Evolutionary conservation across 2,888 invertebrate genomes (phyloP), one percentile per base, ranked within the genome.

Genomic region (Noctua fimbriata): DNA sequence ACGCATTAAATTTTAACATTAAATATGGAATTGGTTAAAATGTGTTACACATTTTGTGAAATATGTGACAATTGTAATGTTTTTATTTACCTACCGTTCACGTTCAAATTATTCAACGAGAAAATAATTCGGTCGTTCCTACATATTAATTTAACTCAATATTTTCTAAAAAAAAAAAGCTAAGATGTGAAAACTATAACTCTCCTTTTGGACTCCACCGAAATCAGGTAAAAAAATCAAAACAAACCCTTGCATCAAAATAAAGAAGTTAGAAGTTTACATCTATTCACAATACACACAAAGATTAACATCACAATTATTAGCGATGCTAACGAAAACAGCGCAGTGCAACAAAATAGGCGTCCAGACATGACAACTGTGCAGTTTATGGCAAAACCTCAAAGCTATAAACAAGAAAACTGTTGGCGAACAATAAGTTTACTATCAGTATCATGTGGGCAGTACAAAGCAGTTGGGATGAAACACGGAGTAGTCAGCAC

Each of bases 371-470:
- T 86, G 85, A 80, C 85, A 86, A 86, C 86, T 81, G 76, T 77
- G 1, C 66, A 83, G 76, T 86, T 86, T 86, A 85, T 80, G 47
- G 85, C 76, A 67, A 84, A 89, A 87, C 82, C 89, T 81, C 88
- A 82, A 80, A 79, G 88, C 88, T 81, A 89, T 88, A 88, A 88
- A 89, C 86, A 88, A 88, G 89, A 87, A 87, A 89, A 88, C 83
- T 86, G 87, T 83, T 87, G 79, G 88, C 82, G 88, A 84, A 89
- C 89, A 86, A 88, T 89, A 88, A 89, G 86, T 88, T 89, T 79
- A 77, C 87, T 87, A 88, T 88, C 89, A 82, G 82, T 89, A 88
- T 87, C 87, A 88, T 87, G 89, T 89, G 89, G 89, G 89, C 88
- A 86, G 88, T 84, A 87, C 84, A 87, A 87, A 86, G 83, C 83